Base-by-base conservation (phyloP, 2,797 vertebrate genomes). In the Denticeps clupeoides region DNA sequence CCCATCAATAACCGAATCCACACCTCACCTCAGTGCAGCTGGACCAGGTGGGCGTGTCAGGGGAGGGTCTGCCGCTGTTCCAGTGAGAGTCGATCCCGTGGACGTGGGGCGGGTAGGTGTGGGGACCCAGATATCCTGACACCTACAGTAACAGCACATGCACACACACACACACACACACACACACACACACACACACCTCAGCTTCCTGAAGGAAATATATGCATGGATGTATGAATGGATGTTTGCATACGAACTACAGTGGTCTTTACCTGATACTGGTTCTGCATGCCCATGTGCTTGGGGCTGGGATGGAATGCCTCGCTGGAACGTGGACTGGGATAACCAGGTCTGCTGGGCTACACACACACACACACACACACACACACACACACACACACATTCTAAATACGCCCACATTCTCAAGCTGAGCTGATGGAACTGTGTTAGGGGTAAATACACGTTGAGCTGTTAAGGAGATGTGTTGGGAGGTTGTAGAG, bases 281-380 rank as follows among this genome's bases (percentile, higher is more conserved):
- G 88, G 64, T 87, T 89, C 68, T 83, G 77, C 49, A 87, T 93
- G 46, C 82, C 88, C 72, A 89, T 75, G 47, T 97, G 93, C 69
- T 97, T 94, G 0, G 94, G 89, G 65, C 91, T 91, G 15, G 94
- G 91, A 58, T 89, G 97, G 68, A 95, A 95, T 0, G 92, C 89
- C 75, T 98, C 94, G 55, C 94, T 98, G 54, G 93, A 97, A 49
- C 94, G 85, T 1, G 94, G 94, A 57, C 94, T 98, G 26, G 94
- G 94, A 48, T 98, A 98, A 13, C 93, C 94, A 16, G 94, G 94
- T 72, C 94, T 82, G 58, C 24, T 19, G 7, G 2, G 12, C 35
- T n/a, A 41, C 45, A 60, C 47, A 50, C 35, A 51, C 32, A 10
- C 11, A 25, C 11, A 27, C 28, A 35, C 47, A 53, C 37, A 26